Evolutionary conservation across 2,888 invertebrate genomes (phyloP), one percentile per base, ranked within the genome.

Genomic region (Amphipyra berbera): DNA sequence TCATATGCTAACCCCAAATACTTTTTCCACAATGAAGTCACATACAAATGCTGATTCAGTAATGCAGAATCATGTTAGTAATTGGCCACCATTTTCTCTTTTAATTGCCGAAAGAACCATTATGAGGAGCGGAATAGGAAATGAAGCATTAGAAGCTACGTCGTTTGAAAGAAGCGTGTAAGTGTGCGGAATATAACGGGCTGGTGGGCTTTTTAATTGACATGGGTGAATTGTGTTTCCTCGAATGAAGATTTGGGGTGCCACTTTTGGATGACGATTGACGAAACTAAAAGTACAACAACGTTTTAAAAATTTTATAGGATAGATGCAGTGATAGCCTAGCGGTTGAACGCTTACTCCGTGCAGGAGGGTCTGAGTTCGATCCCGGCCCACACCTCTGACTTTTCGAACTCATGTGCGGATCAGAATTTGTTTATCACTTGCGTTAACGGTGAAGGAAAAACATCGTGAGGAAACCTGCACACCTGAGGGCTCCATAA

Each of bases 41-140:
- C 82, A 81, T 73, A 73, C 64, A 49, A 61, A 64, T 65, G 71
- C 72, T 76, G 77, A 78, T 69, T 71, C 67, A 69, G 68, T 63
- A 72, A 71, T 76, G 71, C 73, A 68, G 70, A 71, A 76, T 83
- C 79, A 80, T 78, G 71, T 65, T 76, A 73, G 76, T 84, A 84
- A 87, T 87, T 83, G 80, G 71, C 79, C 68, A 68, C 77, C 74
- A 78, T 79, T 79, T 76, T 74, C 65, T 62, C 50, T 78, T 71
- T 74, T 79, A 76, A 77, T 77, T 80, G 75, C 77, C 53, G 35
- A 58, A 63, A 65, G 63, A 65, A 68, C 70, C 69, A 76, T 75
- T 76, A 74, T 70, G 70, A 62, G 58, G 67, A 82, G 76, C 75
- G 73, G 73, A 74, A 76, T 68, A 78, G 85, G 85, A 86, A 84